A percentile compares a stretch with the other conserved stretches of the same genome.
These are phyloP conservation scores for Erpetoichthys calabaricus DNA, from an alignment of 2,797 vertebrate species.

Conservation along the genomic window DNA sequence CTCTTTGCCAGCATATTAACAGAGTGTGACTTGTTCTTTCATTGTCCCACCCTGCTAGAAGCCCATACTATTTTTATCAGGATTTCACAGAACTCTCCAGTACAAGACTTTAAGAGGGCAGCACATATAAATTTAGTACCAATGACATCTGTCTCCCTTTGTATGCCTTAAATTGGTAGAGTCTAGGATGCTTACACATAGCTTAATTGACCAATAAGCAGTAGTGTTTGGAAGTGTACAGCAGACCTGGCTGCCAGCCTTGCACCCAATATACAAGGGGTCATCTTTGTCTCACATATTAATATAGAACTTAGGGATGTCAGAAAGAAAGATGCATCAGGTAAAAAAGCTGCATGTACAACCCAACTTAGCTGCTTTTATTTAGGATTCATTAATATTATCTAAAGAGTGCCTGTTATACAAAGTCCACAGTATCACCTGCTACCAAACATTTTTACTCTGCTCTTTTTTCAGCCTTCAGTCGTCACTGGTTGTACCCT, in stretches of 20 bases:
- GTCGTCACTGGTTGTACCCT: conserved; percentile 50
- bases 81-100: conserved; percentile 61
- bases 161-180: conserved; percentile 31
- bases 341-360: too few relatives aligned
- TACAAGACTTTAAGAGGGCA: conserved; percentile 28
- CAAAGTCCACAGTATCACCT: not conserved
- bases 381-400: not conserved
- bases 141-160: conserved; percentile 33
- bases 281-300: too few relatives aligned
- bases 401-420: conserved; percentile 1
- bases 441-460: not conserved
- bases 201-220: too few relatives aligned
- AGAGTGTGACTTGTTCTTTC: too few relatives aligned
- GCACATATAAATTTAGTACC: conserved; percentile 33
- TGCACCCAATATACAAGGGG: too few relatives aligned
- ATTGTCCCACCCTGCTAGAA: not conserved
- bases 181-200: too few relatives aligned
- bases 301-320: too few relatives aligned
- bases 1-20: too few relatives aligned
- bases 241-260: too few relatives aligned
- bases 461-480: conserved; percentile 31
- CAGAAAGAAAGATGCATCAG: too few relatives aligned
- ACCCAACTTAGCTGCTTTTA: not conserved
- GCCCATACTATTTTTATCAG: conserved; percentile 71
- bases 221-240: too few relatives aligned